Base-by-base conservation (phyloP, 2,113 vertebrate genomes). In the Xiphophorus couchianus region DNA sequence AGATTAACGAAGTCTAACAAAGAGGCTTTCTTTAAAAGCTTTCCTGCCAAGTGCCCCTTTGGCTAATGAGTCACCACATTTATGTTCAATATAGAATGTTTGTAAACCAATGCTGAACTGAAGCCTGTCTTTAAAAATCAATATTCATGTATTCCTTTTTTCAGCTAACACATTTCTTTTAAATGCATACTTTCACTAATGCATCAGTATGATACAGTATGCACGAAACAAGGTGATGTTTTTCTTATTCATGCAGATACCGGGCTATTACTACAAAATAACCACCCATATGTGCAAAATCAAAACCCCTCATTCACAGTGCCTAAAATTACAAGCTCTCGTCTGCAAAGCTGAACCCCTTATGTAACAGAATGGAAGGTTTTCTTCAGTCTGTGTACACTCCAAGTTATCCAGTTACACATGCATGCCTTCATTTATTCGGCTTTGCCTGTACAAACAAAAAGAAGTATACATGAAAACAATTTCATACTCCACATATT, bases 11-110 rank as follows among this genome's bases (percentile, higher is more conserved):
- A 37, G 37, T 58, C 33, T 58, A 72, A 86, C 37, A 25, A 10
- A 27, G 9, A 74, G 54, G 30, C n/a, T 25, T 58, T 22, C 44
- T 71, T 71, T 81, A 70, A 84, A 81, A 81, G 75, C 62, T 31
- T 6, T 63, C 75, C 39, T 64, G 42, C 62, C 73, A 69, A 4
- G 65, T 42, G 54, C n/a, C 60, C 19, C 39, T 81, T 66, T 60
- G 51, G 67, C 66, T 66, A 74, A 3, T 77, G 71, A 80, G 29
- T 77, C 71, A 83, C 65, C 60, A 25, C 19, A 54, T 60, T 44
- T 48, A 25, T 61, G 29, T 51, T 30, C 10, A 71, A 63, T 39
- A 60, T 15, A 69, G 48, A 76, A 1, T 9, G 62, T 69, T 25
- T 58, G 19, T 25, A 58, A 9, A 10, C 3, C 17, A 64, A 1